Evolutionary conservation across 2,888 invertebrate genomes (phyloP), one percentile per base, ranked within the genome.

Genomic region (Coelopa pilipes): DNA sequence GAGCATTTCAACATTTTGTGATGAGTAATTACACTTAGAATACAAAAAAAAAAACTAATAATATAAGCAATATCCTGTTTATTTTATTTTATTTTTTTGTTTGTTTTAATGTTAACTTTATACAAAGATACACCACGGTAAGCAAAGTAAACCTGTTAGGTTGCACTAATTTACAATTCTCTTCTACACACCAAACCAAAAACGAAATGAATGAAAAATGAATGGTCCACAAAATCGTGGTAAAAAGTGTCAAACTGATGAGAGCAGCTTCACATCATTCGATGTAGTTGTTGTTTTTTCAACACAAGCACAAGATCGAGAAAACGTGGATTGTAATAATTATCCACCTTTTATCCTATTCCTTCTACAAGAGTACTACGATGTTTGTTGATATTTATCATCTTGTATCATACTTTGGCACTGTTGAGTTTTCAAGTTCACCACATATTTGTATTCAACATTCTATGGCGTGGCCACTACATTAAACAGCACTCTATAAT

Each of bases 311-410:
- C 34, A 63, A 15, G 46, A 7, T 45, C 15, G 11, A 62, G 63
- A 63, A 59, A 63, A 63, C 63, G 63, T 63, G 63, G 63, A 63
- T 63, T 63, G 63, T 63, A 63, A 63, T 63, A 45, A 63, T 63
- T 46, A 63, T 46, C 34, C 17, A 46, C 46, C 45, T 63, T 63
- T 59, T 59, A 17, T 0, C 19, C 21, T 24, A 59, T 59, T 59
- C 24, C n/a, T 21, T 10, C 17, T 19, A 9, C 5, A 57, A 10
- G 19, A n/a, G 7, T 19, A 17, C 34, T 19, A 5, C 1, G 10
- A 9, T 2, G 21, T 57, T 59, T 59, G 3, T 21, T 24, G n/a
- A 10, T 1, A 55, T 1, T 59, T 24, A 17, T 24, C 57, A 59
- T 59, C n/a, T n/a, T 3, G 57, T 57, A n/a, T 34, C 34, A 34